Evolutionary conservation across 2,797 vertebrate genomes (phyloP).

Genomic region (Molossus molossus): DNA sequence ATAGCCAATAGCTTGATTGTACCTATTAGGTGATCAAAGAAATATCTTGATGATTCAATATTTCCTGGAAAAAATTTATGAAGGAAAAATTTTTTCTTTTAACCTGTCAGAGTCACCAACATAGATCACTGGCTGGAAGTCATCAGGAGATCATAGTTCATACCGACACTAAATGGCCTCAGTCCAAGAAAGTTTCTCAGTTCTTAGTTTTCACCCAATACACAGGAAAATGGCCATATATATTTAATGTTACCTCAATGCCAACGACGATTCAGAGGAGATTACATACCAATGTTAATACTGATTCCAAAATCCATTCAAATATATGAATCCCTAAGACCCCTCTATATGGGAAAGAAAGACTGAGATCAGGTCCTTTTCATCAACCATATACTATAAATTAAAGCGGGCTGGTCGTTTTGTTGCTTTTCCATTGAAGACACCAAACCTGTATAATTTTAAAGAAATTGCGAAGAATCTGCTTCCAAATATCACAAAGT

Average conservation of each 20-base stretch:
- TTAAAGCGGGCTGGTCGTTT: not conserved
- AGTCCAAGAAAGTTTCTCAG: not conserved
- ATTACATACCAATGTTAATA: not conserved
- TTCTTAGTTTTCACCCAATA: not conserved
- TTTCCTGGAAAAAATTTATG: slow-evolving; percentile 42
- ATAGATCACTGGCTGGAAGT: not conserved
- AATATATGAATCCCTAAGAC: not conserved
- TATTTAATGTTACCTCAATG: not conserved
- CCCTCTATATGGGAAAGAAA: not conserved
- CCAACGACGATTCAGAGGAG: not conserved
- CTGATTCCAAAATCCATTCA: slow-evolving; percentile 15
- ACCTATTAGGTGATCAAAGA: slow-evolving; percentile 27
- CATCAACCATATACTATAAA: not conserved
- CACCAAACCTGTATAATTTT: slow-evolving; percentile 20
- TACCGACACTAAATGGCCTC: not conserved
- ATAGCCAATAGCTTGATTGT: not conserved
- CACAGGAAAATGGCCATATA: not conserved
- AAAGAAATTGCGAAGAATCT: slow-evolving; percentile 34
- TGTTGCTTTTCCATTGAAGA: slow-evolving; percentile 22
- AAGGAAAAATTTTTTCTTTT: slow-evolving; percentile 56
- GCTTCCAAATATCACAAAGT: slow-evolving; percentile 38
- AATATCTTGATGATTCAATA: slow-evolving; percentile 14
- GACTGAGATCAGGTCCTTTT: not conserved
- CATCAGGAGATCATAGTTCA: not conserved
- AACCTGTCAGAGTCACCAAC: not conserved